Evolutionary conservation across 2,797 vertebrate species (phyloP).

Genomic region (Danio tinwini): DNA sequence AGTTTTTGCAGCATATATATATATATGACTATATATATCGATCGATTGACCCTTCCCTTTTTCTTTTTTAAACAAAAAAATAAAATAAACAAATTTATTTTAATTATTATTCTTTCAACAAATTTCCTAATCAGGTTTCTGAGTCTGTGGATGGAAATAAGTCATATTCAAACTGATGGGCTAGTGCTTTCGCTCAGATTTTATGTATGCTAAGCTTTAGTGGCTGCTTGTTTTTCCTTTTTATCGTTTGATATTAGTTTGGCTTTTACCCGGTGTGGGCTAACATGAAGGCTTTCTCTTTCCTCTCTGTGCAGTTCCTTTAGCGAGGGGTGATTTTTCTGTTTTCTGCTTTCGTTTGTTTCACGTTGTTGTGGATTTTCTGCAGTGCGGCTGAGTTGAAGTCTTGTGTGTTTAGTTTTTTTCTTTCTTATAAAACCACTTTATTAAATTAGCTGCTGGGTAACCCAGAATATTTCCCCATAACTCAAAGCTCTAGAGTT

Average conservation of each 20-base stretch:
- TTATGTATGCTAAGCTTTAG: conserved; percentile 77
- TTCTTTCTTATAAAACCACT: conserved; percentile 59
- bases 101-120: conserved; percentile 72
- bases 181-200: conserved; percentile 70
- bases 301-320: conserved; percentile 66
- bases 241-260: conserved; percentile 64
- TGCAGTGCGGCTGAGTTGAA: conserved; percentile 55
- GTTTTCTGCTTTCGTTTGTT: not conserved
- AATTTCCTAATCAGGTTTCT: conserved; percentile 84
- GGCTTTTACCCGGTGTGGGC: conserved; percentile 69
- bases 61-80: conserved; percentile 67
- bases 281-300: conserved; percentile 73
- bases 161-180: conserved; percentile 70
- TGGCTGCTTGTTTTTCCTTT: conserved; percentile 38
- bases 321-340: conserved; percentile 61
- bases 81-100: conserved; percentile 70
- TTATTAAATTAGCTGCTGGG: conserved; percentile 63
- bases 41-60: conserved; percentile 61
- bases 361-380: conserved; percentile 65
- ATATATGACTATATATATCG: conserved; percentile 65
- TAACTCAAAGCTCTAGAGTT: conserved; percentile 56
- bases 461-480: conserved; percentile 56
- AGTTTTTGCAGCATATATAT: conserved; percentile 89
- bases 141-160: conserved; percentile 96
- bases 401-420: conserved; percentile 57